These are phyloP conservation scores for Phyllostomus hastatus DNA, from an alignment of 2,113 vertebrate species.

Conservation along the genomic window DNA sequence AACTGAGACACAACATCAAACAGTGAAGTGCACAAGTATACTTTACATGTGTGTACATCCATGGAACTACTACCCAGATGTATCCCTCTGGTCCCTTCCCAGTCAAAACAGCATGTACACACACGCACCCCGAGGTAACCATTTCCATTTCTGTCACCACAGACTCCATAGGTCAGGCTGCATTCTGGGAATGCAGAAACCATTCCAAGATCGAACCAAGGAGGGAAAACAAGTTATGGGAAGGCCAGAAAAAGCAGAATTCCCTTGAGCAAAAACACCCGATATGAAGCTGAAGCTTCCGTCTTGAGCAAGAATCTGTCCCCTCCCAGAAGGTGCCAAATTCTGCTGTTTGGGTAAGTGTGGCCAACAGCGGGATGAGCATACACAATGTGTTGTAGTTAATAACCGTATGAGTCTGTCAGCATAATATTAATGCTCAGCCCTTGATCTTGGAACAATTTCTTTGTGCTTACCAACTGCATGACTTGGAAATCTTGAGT, in stretches of 20 bases:
- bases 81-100: neutral
- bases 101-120: neutral
- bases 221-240: neutral
- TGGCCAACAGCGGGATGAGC: neutral
- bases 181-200: neutral
- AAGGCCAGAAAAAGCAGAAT: neutral
- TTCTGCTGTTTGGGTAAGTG: neutral
- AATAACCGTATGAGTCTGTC: neutral
- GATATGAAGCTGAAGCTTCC: neutral
- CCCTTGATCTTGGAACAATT: neutral
- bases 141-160: neutral
- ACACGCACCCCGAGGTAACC: neutral
- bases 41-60: neutral
- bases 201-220: neutral
- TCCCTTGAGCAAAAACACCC: neutral
- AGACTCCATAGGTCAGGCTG: neutral
- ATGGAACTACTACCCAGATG: neutral
- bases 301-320: neutral
- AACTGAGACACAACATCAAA: neutral
- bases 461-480: neutral
- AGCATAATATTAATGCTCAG: neutral
- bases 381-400: neutral
- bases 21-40: neutral
- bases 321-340: neutral
- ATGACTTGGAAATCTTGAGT: conserved; percentile 9